Evolutionary conservation across 1,140 invertebrate species (phyloP).

Genomic region (Brachionus plicatilis): DNA sequence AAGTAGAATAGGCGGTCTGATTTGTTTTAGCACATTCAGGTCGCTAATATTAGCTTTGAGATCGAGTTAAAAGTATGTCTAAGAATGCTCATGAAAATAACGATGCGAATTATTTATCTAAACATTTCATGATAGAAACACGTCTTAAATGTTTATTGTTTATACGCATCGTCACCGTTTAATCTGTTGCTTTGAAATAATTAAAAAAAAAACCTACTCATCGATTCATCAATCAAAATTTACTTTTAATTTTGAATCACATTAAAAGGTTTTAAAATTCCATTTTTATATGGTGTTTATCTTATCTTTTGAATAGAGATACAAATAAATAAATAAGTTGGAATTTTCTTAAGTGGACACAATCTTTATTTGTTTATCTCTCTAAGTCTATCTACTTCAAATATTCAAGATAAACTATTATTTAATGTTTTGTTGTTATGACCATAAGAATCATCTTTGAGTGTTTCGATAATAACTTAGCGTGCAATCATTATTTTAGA

Average conservation of each 20-base stretch:
- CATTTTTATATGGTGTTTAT: not conserved
- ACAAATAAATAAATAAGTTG: slow-evolving; percentile 2
- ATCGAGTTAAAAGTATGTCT: not conserved
- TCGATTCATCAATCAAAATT: slow-evolving; percentile 18
- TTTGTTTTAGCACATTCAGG: not conserved
- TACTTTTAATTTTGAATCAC: not conserved
- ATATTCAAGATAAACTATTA: not conserved
- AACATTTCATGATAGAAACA: slow-evolving; percentile 11
- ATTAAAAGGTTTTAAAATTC: not conserved
- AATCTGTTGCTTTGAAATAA: not conserved
- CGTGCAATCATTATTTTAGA: not conserved
- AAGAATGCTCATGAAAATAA: not conserved
- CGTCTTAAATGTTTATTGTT: slow-evolving; percentile 10
- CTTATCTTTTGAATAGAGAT: not conserved
- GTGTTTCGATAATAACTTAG: not conserved
- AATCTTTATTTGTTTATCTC: not conserved
- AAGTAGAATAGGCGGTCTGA: not conserved
- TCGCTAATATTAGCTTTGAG: not conserved
- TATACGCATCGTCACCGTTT: not conserved
- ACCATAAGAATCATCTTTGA: not conserved
- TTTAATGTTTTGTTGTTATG: not conserved
- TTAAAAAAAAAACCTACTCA: not conserved
- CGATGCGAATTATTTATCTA: not conserved
- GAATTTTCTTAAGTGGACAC: not conserved
- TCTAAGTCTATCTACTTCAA: not conserved